Evolutionary conservation across 2,797 vertebrate genomes (phyloP).

Genomic region (Lepus oiostolus): DNA sequence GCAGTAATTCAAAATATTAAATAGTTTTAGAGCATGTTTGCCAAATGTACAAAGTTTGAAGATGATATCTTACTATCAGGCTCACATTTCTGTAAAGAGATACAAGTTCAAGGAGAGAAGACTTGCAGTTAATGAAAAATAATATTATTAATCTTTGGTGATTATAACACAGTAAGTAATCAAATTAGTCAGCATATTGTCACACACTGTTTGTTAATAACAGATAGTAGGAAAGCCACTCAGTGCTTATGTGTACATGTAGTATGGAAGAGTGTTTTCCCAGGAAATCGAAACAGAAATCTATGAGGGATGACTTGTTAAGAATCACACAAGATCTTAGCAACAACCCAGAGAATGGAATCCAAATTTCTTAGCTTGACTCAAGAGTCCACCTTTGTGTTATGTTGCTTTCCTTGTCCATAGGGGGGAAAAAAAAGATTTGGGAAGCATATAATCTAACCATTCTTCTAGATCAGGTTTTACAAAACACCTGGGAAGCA

Average conservation of each 20-base stretch:
- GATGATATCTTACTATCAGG: neutral
- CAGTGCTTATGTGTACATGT: neutral
- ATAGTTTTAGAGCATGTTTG: neutral
- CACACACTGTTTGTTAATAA: neutral
- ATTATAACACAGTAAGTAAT: neutral
- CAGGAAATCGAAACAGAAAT: constrained; percentile 47
- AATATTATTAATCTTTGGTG: neutral
- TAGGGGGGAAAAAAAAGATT: constrained; percentile 27
- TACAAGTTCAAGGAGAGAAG: neutral
- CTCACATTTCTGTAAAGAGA: neutral
- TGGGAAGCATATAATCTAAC: constrained; percentile 65
- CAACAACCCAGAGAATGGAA: constrained; percentile 27
- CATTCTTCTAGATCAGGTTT: constrained; percentile 71
- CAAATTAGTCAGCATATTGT: neutral
- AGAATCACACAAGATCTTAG: constrained; percentile 27
- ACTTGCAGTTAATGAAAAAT: neutral
- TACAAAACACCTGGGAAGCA: constrained; percentile 78
- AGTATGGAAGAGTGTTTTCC: neutral
- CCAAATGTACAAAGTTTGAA: neutral
- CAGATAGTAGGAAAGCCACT: neutral
- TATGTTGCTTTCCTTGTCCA: constrained; percentile 37
- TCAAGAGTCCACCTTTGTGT: constrained; percentile 31
- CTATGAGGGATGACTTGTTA: neutral
- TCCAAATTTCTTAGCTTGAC: neutral
- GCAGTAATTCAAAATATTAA: neutral